Base-by-base conservation (phyloP, 2,888 invertebrate genomes). In the Lymantria monacha region DNA sequence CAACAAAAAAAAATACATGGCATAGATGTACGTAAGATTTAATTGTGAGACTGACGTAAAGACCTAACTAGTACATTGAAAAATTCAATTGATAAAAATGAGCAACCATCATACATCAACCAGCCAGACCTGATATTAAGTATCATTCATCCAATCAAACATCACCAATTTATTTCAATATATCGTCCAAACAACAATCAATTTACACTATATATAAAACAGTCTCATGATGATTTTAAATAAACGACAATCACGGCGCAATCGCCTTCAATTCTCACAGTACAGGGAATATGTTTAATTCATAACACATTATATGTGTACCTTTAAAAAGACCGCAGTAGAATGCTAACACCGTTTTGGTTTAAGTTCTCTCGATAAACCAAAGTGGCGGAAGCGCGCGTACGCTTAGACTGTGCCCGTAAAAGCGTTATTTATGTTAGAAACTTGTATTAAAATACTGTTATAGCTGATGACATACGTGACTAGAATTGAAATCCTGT, bases 241-340 rank as follows among this genome's bases (percentile, higher is more conserved):
- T 48, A 33, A 51, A 31, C 46, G 37, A 57, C 63, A 61, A 61
- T 59, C 58, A 58, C 51, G 31, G 47, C 51, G 46, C 51, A 61
- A 61, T 59, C 49, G 51, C 61, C 49, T 51, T 51, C 60, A 59
- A 58, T 59, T 66, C 67, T 64, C 61, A 63, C 60, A 62, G 55
- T 51, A 55, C n/a, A n/a, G 50, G 63, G 53, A 55, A 59, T 61
- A 83, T 83, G 80, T 81, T 75, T 84, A 81, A 85, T 85, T 81
- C 83, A 84, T 76, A 64, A 53, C 69, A 59, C 70, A 69, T 66
- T 69, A 69, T 69, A 69, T 58, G 59, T 66, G 55, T 60, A 61
- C 62, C 62, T 63, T 64, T 49, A 59, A 66, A 46, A 63, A 68
- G 55, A 50, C 50, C 46, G 49, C 62, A 22, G 48, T 59, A 53